phyloP scores from a whole-genome alignment of 1,140 invertebrate species.

The Pomacea maculata region DNA sequence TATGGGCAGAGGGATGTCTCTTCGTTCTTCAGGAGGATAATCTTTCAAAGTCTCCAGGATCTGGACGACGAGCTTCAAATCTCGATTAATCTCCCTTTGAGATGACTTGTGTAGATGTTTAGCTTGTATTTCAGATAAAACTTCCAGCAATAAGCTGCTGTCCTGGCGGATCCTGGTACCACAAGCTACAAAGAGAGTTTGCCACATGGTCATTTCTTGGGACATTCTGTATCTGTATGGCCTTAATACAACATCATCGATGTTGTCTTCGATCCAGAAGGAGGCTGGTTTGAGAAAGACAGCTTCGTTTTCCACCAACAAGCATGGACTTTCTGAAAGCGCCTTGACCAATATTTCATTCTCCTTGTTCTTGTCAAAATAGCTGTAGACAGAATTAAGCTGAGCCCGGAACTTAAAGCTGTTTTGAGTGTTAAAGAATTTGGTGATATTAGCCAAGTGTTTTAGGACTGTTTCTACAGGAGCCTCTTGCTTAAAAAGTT shows the following conservation, averaged over 20 bases:
- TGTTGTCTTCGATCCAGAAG: too few relatives aligned
- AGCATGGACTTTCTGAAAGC: not conserved
- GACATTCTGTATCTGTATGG: too few relatives aligned
- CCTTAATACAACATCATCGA: too few relatives aligned
- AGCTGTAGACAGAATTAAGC: not conserved
- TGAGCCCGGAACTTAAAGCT: not conserved
- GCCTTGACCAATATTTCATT: not conserved
- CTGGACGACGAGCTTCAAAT: constrained; percentile 14
- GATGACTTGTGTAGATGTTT: not conserved
- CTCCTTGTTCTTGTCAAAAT: not conserved
- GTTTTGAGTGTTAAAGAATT: not conserved
- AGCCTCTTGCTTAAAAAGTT: not conserved
- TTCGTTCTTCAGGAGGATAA: not conserved
- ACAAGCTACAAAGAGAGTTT: too few relatives aligned
- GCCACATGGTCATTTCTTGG: too few relatives aligned
- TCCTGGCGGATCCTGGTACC: too few relatives aligned
- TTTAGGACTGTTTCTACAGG: not conserved
- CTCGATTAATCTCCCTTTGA: not conserved
- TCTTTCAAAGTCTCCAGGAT: constrained; percentile 18
- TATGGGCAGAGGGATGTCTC: constrained; percentile 32
- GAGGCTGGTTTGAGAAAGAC: not conserved
- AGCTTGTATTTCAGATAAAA: constrained; percentile 15
- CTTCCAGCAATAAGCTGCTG: not conserved
- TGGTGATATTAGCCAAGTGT: not conserved
- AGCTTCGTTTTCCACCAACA: constrained; percentile 5